Percentiles rank a stretch among this genome's conserved stretches.
Evolutionary conservation across 2,797 vertebrate species (phyloP).

Genomic region (Hydrolagus colliei): DNA sequence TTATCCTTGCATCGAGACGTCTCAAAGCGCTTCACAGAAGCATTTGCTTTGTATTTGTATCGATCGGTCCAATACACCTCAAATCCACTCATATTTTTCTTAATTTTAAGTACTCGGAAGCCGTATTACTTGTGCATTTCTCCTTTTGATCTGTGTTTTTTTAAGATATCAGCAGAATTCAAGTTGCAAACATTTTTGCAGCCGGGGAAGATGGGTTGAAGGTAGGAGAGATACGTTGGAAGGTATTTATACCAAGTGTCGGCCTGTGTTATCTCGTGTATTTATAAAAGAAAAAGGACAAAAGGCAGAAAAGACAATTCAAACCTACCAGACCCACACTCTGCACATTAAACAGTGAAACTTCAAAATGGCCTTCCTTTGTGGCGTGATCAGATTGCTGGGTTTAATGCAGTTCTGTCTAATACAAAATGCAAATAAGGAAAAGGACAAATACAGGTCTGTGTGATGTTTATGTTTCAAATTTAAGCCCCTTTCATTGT

Average conservation of each 20-base stretch:
- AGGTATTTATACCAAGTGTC: background rate
- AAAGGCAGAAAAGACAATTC: background rate
- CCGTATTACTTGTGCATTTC: too few relatives aligned
- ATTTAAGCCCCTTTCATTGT: slow-evolving; percentile 20
- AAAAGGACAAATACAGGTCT: background rate
- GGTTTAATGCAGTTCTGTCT: background rate
- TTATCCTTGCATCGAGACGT: too few relatives aligned
- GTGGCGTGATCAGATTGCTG: background rate
- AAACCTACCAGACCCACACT: background rate
- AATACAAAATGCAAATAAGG: slow-evolving; percentile 24
- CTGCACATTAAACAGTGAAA: background rate
- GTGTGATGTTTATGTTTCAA: slow-evolving; percentile 25
- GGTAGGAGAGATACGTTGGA: background rate
- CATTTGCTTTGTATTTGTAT: too few relatives aligned
- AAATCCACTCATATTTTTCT: too few relatives aligned
- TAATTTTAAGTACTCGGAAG: too few relatives aligned
- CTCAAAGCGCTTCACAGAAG: too few relatives aligned
- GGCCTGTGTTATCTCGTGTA: background rate
- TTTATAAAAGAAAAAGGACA: background rate
- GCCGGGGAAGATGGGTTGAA: too few relatives aligned
- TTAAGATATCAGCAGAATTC: too few relatives aligned
- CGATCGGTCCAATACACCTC: too few relatives aligned
- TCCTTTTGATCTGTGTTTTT: too few relatives aligned
- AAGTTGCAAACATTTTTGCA: too few relatives aligned
- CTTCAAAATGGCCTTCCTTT: background rate